Conservation (phyloP, 2,797 vertebrate species). For the Trichosurus vulpecula region DNA sequence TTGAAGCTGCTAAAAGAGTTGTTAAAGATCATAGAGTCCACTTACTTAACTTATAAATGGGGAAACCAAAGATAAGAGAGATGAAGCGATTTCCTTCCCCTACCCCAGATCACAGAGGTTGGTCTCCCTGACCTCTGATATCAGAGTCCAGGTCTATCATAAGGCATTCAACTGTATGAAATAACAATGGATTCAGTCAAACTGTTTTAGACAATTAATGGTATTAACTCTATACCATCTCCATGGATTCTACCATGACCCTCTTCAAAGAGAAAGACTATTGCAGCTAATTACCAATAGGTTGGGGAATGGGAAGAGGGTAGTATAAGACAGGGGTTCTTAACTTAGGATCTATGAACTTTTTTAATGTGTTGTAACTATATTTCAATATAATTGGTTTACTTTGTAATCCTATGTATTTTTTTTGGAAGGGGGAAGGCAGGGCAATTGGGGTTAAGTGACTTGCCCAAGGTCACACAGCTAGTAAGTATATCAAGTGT, state of each 20-base stretch:
- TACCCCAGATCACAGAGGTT: not conserved
- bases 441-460: too few species aligned
- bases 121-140: not conserved
- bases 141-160: not conserved
- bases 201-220: not conserved
- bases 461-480: too few species aligned
- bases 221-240: not conserved
- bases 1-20: not conserved
- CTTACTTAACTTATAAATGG: not conserved
- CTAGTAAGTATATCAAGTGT: too few species aligned
- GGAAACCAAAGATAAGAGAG: not conserved
- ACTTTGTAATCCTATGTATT: not conserved
- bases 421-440: too few species aligned
- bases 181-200: not conserved
- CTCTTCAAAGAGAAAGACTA: not conserved
- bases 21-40: not conserved
- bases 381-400: not conserved
- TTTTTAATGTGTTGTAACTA: not conserved
- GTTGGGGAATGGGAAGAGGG: not conserved
- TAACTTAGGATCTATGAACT: not conserved
- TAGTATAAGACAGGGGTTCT: not conserved
- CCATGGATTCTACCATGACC: not conserved
- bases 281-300: not conserved
- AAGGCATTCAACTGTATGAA: not conserved
- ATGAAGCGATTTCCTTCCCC: not conserved